Conservation (phyloP, 2,113 vertebrate genomes). For the Aythya baeri region DNA sequence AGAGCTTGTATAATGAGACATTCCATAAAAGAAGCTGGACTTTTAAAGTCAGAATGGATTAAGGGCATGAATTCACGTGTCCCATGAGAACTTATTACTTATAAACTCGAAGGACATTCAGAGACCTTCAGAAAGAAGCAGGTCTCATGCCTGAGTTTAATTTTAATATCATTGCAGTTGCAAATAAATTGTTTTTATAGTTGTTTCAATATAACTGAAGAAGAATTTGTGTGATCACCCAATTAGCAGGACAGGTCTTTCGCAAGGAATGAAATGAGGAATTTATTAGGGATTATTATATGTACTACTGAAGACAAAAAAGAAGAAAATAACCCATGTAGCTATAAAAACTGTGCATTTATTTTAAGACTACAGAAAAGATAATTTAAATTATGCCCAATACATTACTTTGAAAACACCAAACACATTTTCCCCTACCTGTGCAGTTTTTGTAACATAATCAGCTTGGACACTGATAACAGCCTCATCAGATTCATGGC, state of each 20-base stretch:
- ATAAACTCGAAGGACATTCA: slow-evolving; percentile 52
- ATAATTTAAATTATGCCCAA: background rate
- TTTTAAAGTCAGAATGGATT: slow-evolving; percentile 68
- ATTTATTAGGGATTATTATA: background rate
- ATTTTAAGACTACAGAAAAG: background rate
- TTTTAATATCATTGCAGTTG: slow-evolving; percentile 7
- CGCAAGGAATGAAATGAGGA: background rate
- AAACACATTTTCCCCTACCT: background rate
- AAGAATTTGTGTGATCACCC: slow-evolving; percentile 14
- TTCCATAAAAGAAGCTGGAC: slow-evolving; percentile 49
- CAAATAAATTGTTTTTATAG: slow-evolving; percentile 15
- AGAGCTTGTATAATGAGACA: slow-evolving; percentile 54
- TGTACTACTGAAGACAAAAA: background rate
- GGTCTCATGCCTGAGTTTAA: background rate
- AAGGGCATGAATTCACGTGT: slow-evolving; percentile 61
- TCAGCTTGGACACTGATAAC: slow-evolving; percentile 11
- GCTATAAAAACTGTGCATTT: background rate
- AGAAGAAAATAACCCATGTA: no score
- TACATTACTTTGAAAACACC: background rate
- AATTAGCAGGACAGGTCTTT: background rate
- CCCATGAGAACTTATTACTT: slow-evolving; percentile 66
- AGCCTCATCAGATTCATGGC: slow-evolving; percentile 6
- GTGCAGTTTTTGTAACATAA: background rate
- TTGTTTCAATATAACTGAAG: background rate
- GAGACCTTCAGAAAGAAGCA: slow-evolving; percentile 49